phyloP scores from a whole-genome alignment of 2,888 invertebrate genomes.

The Drosophila anomelani region DNA sequence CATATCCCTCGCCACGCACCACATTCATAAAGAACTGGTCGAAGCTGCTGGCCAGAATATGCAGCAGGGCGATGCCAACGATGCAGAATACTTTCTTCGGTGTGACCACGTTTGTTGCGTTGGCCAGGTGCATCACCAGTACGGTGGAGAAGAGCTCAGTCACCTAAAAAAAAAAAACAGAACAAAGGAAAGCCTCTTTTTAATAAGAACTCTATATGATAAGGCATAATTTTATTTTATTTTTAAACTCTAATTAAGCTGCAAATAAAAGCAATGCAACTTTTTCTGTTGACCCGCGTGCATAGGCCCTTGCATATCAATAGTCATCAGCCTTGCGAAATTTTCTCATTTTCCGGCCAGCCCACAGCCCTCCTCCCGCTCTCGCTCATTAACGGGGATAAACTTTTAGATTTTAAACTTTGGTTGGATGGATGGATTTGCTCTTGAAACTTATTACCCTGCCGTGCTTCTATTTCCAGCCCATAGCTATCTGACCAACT shows the following conservation, averaged over 20 bases:
- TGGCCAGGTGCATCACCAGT: slow-evolving; percentile 87
- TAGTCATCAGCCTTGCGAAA: slow-evolving; percentile 1
- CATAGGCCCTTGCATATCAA: neutral
- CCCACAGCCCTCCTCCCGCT: neutral
- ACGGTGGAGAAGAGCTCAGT: slow-evolving; percentile 88
- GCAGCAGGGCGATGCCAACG: slow-evolving; percentile 87
- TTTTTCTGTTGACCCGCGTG: neutral
- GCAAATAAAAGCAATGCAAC: neutral
- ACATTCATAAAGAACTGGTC: slow-evolving; percentile 89
- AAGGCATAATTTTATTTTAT: neutral
- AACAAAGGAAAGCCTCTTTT: neutral
- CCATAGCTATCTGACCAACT: slow-evolving; percentile 16
- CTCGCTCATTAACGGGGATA: slow-evolving; percentile 62
- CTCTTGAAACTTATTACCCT: slow-evolving; percentile 56
- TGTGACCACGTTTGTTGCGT: slow-evolving; percentile 85
- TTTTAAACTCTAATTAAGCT: neutral
- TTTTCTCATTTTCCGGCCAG: slow-evolving; percentile 1
- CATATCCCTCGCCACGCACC: slow-evolving; percentile 87
- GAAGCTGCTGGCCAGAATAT: slow-evolving; percentile 87
- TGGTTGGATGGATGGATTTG: slow-evolving; percentile 25
- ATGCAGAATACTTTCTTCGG: slow-evolving; percentile 87
- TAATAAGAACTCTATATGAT: neutral
- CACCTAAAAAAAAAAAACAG: slow-evolving; percentile 74
- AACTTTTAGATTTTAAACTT: slow-evolving; percentile 50
- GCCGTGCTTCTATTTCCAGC: slow-evolving; percentile 18